Evolutionary conservation across 2,888 invertebrate genomes (phyloP), one percentile per base, ranked within the genome.

Genomic region (Melieria picta): DNA sequence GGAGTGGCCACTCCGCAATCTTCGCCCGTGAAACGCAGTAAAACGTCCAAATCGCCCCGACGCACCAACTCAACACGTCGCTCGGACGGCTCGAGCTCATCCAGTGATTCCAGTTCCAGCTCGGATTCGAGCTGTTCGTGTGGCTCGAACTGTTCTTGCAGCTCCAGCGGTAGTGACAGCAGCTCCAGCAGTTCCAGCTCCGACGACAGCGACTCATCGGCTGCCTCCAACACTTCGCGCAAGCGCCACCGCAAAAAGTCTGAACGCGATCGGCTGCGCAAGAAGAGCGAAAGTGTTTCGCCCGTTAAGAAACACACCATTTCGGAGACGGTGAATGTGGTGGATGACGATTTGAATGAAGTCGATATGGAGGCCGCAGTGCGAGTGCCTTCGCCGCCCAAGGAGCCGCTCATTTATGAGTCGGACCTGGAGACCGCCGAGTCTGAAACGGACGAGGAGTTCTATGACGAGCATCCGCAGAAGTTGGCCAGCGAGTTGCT

Each of bases 361-460:
- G 81, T 84, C 6, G 88, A 88, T 79, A 88, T 89, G 1, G 89
- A 90, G 77, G 89, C 88, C 5, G 86, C 77, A 30, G 77, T 69
- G 4, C 52, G 68, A 30, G 58, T 70, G 9, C 74, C 79, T 5
- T 75, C 80, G 0, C 75, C 74, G 1, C 78, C 82, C 0, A 78
- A 80, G 48, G 92, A 93, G 78, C 89, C 90, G 1, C 88, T 91
- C 1, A 91, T 94, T 74, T 89, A 91, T 50, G 96, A 96, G 87
- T 93, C 94, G 0, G 95, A 96, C 86, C 88, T 95, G 65, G 94
- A 95, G 78, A 95, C 95, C 0, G 92, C 93, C 13, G 93, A 95
- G 85, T 93, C 94, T 64, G 94, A 94, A 76, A 94, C 94, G 0
- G 95, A 95, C 84, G 95, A 95, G 87, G 95, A 95, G 78, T 95